Percentiles rank a stretch among this genome's conserved stretches.
Conservation (phyloP, 2,797 vertebrate species). For the Coendou prehensilis region DNA sequence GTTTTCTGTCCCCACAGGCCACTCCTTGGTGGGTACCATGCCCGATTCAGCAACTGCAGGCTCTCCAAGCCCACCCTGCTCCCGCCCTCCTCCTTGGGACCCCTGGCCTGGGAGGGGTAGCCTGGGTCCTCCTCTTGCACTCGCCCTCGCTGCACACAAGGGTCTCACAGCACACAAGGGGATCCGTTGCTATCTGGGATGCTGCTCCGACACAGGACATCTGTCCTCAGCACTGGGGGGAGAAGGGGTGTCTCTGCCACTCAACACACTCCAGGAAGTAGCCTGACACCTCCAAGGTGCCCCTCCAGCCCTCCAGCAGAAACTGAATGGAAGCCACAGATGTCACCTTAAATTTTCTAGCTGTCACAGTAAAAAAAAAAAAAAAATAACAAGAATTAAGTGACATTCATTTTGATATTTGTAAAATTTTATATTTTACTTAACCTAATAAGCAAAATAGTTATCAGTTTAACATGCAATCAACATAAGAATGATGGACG, state of each 20-base stretch:
- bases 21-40: background rate
- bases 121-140: background rate
- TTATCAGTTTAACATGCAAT: background rate
- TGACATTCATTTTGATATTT: background rate
- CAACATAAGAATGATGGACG: background rate
- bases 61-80: background rate
- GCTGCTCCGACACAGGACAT: background rate
- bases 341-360: accelerated
- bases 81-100: too few relatives aligned
- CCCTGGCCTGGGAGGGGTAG: background rate
- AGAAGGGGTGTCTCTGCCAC: background rate
- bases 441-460: background rate
- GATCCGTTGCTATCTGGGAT: background rate
- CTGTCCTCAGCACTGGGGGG: background rate
- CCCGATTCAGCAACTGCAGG: accelerated
- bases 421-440: background rate
- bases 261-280: background rate
- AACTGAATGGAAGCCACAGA: background rate
- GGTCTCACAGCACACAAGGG: background rate
- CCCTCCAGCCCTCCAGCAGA: accelerated
- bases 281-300: background rate
- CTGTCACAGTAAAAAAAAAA: background rate
- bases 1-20: background rate
- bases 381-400: background rate
- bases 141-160: accelerated